Base-by-base conservation (phyloP, 2,888 invertebrate genomes). In the Sipunculus nudus region DNA sequence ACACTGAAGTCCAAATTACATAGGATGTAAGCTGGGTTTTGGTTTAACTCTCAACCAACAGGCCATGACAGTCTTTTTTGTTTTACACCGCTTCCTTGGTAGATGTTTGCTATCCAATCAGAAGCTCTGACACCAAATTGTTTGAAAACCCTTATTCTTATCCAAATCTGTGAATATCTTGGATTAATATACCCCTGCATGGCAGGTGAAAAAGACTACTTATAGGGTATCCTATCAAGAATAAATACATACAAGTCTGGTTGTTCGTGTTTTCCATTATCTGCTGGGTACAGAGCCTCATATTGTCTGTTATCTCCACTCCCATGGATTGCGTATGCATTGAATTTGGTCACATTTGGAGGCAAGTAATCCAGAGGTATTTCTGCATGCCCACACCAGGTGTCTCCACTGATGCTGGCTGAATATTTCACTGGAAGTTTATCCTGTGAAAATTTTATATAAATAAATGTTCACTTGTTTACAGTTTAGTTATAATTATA, bases 261-360 rank as follows among this genome's bases (percentile, higher is more conserved):
- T 39, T 80, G 71, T 46, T 69, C 54, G 58, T 75, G 75, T 29
- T 73, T 73, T 41, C 82, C 82, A 31, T 74, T 75, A 8, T 83
- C 83, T 10, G 83, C 84, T 5, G 86, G 85, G 69, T 78, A 84
- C 16, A 86, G 75, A 0, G 86, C 77, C 68, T 86, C 84, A 70
- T 86, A 87, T 28, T 74, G 71, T 10, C 87, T 72, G 4, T 77
- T 72, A 2, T 72, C 73, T 2, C 76, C 85, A 10, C 76, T 74
- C 1, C 86, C 86, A 65, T 87, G 86, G 39, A 86, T 86, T 41
- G 86, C 86, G 70, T 85, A 87, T 3, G 86, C 86, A 70, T 87
- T 87, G 73, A 87, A 85, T 61, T 80, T 83, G 35, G 78, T 75
- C 4, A 86, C 82, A 46, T 73, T 69, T 8, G 78, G 78, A 16